Evolutionary conservation across 2,797 vertebrate species (phyloP).

Genomic region (Tangara arthus): DNA sequence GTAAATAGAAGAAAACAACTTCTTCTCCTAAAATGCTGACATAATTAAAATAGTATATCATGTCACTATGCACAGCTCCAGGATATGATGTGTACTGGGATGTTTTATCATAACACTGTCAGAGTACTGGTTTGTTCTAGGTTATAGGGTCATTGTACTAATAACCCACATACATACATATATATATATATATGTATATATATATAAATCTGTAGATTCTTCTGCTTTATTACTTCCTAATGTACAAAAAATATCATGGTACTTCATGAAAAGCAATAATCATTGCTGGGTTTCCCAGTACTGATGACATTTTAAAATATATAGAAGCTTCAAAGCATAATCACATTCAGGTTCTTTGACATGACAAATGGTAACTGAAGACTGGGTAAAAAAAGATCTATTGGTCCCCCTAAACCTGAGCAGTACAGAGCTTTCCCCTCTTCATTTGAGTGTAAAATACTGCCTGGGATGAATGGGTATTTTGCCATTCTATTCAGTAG

Average conservation of each 20-base stretch:
- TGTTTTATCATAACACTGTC: background rate
- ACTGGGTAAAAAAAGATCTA: background rate
- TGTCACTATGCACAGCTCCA: background rate
- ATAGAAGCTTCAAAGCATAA: background rate
- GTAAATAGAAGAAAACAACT: background rate
- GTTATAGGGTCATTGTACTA: background rate
- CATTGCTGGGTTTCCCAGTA: background rate
- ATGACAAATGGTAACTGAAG: background rate
- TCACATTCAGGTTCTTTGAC: background rate
- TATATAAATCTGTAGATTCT: background rate
- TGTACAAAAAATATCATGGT: slow-evolving; percentile 1
- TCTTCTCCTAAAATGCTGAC: background rate
- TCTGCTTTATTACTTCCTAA: background rate
- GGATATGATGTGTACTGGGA: background rate
- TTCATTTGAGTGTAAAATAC: background rate
- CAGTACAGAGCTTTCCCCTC: background rate
- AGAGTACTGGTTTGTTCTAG: background rate
- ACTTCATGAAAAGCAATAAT: background rate
- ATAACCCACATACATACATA: background rate
- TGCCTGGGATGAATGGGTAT: background rate
- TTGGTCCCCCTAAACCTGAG: background rate
- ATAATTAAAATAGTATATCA: background rate
- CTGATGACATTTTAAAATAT: background rate
- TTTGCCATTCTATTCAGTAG: background rate
- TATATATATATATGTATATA: background rate